These are phyloP conservation scores for Cricetomys ansorgei DNA, from an alignment of 2,113 vertebrate species.

Conservation along the genomic window DNA sequence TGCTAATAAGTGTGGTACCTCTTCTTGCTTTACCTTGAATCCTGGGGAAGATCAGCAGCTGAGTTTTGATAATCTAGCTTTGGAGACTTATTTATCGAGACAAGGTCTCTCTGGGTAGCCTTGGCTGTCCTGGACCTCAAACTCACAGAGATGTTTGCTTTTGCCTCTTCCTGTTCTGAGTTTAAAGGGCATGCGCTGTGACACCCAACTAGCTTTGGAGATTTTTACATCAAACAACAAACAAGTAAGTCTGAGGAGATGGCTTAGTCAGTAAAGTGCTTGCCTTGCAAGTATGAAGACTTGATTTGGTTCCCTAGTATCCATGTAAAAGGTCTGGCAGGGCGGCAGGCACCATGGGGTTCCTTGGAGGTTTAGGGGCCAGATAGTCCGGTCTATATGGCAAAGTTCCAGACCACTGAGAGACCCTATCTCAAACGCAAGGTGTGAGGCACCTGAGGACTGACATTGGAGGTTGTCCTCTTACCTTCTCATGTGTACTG, in stretches of 20 bases:
- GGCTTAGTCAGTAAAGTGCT: not conserved
- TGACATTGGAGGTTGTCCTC: not conserved
- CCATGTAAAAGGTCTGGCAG: not conserved
- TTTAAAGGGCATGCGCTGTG: not conserved
- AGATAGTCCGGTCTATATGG: not conserved
- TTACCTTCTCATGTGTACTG: not conserved
- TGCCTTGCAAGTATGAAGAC: not conserved
- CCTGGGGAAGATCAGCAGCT: not conserved
- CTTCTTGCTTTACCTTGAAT: not conserved
- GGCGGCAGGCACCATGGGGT: not conserved
- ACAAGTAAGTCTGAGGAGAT: not conserved
- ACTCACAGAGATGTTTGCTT: not conserved
- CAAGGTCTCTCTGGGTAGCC: not conserved
- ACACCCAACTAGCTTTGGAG: not conserved
- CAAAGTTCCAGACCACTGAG: not conserved
- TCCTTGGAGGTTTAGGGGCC: not conserved
- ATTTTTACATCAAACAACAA: not conserved
- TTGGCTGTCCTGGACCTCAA: not conserved
- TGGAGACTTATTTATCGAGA: not conserved
- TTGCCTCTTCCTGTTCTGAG: not conserved
- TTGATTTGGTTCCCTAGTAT: not conserved
- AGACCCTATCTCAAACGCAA: not conserved
- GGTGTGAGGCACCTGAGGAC: not conserved
- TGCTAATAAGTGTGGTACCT: not conserved
- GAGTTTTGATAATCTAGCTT: not conserved